These are phyloP conservation scores for Operophtera brumata DNA, from an alignment of 2,888 invertebrate species.

Conservation along the genomic window DNA sequence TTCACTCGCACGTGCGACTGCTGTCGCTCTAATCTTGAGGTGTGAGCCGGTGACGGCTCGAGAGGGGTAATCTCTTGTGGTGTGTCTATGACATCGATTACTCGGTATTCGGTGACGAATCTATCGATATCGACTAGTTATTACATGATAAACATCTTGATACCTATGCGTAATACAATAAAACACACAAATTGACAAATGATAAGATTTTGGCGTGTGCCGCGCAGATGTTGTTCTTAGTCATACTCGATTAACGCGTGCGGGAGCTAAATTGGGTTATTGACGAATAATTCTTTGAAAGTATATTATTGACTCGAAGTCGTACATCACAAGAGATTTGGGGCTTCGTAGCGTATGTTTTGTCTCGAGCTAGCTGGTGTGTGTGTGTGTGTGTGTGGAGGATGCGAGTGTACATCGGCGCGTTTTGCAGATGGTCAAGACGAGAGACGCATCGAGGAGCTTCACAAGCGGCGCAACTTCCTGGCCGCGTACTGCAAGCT, in stretches of 20 bases:
- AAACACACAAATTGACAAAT: not conserved
- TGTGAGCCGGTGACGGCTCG: not conserved
- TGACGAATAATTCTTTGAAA: not conserved
- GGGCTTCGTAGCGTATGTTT: conserved; percentile 16
- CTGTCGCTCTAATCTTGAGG: not conserved
- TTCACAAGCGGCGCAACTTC: conserved; percentile 97
- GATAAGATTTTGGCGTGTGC: too few species aligned
- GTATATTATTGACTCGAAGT: not conserved
- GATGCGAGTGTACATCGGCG: not conserved
- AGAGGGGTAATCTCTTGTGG: conserved; percentile 7
- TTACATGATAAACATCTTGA: not conserved
- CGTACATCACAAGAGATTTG: conserved; percentile 20
- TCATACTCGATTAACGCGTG: not conserved
- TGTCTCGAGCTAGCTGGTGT: not conserved
- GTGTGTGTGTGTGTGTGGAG: too few species aligned
- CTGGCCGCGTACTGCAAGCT: conserved; percentile 98
- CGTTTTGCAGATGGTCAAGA: conserved; percentile 89
- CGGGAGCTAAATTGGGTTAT: not conserved
- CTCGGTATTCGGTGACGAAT: conserved; percentile 15
- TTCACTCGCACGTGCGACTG: not conserved
- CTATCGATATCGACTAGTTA: not conserved
- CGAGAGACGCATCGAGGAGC: conserved; percentile 97
- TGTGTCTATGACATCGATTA: conserved; percentile 24
- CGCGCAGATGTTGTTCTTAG: too few species aligned
- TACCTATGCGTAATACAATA: not conserved